Evolutionary conservation across 92 coral and sea anemone species (phyloP), one percentile per base, ranked within the genome.

Genomic region (Epizoanthus ramosus): DNA sequence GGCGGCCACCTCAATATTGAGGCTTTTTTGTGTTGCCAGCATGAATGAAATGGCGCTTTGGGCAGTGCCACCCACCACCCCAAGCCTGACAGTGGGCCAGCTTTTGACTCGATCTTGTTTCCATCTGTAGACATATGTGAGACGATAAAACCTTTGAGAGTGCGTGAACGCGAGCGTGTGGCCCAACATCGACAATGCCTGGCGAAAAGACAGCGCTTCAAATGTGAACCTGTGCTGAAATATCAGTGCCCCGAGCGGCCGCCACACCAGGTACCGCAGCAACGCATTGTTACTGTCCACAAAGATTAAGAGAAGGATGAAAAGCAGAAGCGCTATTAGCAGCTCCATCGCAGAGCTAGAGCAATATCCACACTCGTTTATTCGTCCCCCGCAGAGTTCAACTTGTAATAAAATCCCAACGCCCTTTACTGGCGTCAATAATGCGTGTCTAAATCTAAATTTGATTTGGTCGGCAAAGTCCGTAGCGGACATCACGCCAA

Each of bases 91-190:
- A 16, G 35, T 37, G 16, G 71, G 47, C 5, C 21, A 18, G 7
- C n/a, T 66, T 39, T 66, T 66, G 6, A 6, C 7, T n/a, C 21
- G 39, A n/a, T 15, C 71, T 66, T 66, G 71, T 33, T 33, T 66
- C 50, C 71, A 66, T 39, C 39, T 33, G n/a, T 24, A 64, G 39
- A 37, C 70, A 64, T 64, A 64, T 28, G 70, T 64, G 16, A 64
- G 70, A 25, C 17, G 37, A 64, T 64, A 64, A 64, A 64, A 64
- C 5, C 4, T 24, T 25, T 64, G 24, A 0, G 70, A 64, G 70
- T 64, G 70, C 3, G 70, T 64, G 41, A 64, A 64, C 28, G 70
- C 70, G 17, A 64, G 23, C 1, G 70, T 25, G 41, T 64, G 70
- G 10, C 70, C 70, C 17, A 64, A 14, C 39, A 64, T n/a, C 14